Percentiles rank a stretch among this genome's conserved stretches.
These are phyloP conservation scores for Drosophila neonasuta DNA, from an alignment of 2,888 invertebrate species.

Conservation along the genomic window DNA sequence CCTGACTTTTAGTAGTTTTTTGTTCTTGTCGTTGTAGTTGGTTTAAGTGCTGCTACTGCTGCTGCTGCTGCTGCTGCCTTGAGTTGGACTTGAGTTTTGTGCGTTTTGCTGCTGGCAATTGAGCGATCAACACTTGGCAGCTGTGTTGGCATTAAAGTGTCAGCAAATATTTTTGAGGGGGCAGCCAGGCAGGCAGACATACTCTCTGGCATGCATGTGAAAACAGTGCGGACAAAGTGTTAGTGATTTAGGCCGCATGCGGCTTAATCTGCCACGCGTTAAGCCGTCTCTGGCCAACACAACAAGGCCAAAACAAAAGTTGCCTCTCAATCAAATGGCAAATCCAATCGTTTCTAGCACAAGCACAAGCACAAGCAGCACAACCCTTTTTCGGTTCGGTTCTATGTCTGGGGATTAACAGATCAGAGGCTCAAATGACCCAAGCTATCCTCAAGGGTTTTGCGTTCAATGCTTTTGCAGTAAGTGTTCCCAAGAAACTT, in stretches of 20 bases:
- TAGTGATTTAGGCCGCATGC: conserved; percentile 62
- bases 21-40: conserved; percentile 28
- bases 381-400: conserved; percentile 33
- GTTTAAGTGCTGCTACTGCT: conserved; percentile 22
- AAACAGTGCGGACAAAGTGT: conserved; percentile 8
- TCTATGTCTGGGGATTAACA: conserved; percentile 48
- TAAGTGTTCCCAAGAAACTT: conserved; percentile 39
- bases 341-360: conserved; percentile 36
- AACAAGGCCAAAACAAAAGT: conserved; percentile 49
- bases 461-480: conserved; percentile 8
- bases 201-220: conserved; percentile 18
- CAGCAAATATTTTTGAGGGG: conserved; percentile 48
- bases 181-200: not conserved
- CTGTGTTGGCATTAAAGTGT: conserved; percentile 70
- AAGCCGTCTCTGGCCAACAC: conserved; percentile 33
- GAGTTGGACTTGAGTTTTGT: conserved; percentile 2
- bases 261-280: conserved; percentile 58
- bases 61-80: conserved; percentile 4
- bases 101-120: conserved; percentile 45
- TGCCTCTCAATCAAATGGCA: conserved; percentile 59
- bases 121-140: conserved; percentile 73
- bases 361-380: not conserved
- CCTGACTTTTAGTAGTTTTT: conserved; percentile 68
- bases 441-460: conserved; percentile 15
- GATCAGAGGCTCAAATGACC: conserved; percentile 48